Evolutionary conservation across 2,888 invertebrate species (phyloP), one percentile per base, ranked within the genome.

Genomic region (Cephus runcator): DNA sequence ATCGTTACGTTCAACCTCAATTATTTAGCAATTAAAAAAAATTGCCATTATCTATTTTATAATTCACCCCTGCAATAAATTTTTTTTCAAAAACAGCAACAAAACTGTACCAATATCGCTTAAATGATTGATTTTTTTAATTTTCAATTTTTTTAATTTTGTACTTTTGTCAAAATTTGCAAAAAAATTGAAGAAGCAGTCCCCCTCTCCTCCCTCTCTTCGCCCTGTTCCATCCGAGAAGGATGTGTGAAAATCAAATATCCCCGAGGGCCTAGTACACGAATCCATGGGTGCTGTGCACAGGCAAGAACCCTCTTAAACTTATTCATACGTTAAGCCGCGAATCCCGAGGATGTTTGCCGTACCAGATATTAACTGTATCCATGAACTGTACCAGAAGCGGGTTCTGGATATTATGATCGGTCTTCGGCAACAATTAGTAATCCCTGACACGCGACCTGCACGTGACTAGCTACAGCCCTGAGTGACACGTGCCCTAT

Each of bases 181-280:
- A 6, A 40, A 40, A 40, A 23, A 23, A 40, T 40, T 40, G 1
- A 40, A 23, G 1, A 40, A 40, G 1, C 40, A 23, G 1, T 15
- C 6, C 15, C 6, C 6, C 23, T 9, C 40, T 3, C 15, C 6
- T 1, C 0, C 36, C 36, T 12, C 36, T 12, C 36, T 0, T 12
- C 4, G 1, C 4, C 12, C 36, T 1, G 33, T 33, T 0, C 12
- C 36, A 12, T 36, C 4, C 12, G 23, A 40, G 6, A 11, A 15
- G 31, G 30, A 89, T 86, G 89, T 89, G 89, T 85, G 89, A 89
- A 89, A 89, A 89, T 88, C 89, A 89, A 89, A 89, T 87, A 89
- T 84, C 82, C 77, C 40, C 31, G 36, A 33, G 35, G 34, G 74
- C 79, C 78, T 6, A 1, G 40, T 40, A 15, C 6, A 40, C 23